A percentile compares a stretch with the other conserved stretches of the same genome.
phyloP scores from a whole-genome alignment of 2,888 invertebrate species.

The Polydrusus tereticollis region DNA sequence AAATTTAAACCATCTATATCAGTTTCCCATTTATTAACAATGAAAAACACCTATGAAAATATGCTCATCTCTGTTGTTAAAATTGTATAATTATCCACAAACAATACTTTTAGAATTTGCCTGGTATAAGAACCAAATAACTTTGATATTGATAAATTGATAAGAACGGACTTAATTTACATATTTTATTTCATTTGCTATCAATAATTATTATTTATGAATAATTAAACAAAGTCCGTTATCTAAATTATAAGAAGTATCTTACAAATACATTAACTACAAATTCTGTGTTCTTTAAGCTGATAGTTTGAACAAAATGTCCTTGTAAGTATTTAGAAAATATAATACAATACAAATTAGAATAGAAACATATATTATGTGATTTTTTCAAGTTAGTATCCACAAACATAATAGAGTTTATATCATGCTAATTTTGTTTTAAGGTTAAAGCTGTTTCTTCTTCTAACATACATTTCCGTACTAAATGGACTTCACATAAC shows the following conservation, averaged over 20 bases:
- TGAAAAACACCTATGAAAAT: too few species aligned
- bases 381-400: background rate
- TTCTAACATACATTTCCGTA: background rate
- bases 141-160: background rate
- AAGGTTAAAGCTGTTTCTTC: constrained; percentile 13
- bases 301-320: too few species aligned
- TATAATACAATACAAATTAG: too few species aligned
- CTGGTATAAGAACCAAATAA: background rate
- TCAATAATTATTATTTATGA: background rate
- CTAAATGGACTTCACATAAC: constrained; percentile 2
- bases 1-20: too few species aligned
- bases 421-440: background rate
- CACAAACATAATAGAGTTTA: too few species aligned
- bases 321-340: too few species aligned
- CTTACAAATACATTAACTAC: background rate
- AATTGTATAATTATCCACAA: too few species aligned
- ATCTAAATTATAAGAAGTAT: background rate
- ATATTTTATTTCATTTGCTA: background rate
- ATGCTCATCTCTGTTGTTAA: too few species aligned
- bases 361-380: background rate
- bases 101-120: background rate
- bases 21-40: too few species aligned
- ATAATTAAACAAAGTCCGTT: background rate
- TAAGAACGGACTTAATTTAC: background rate
- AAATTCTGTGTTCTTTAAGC: background rate